Evolutionary conservation across 2,797 vertebrate genomes (phyloP).

Genomic region (Paedocypris micromegethes): DNA sequence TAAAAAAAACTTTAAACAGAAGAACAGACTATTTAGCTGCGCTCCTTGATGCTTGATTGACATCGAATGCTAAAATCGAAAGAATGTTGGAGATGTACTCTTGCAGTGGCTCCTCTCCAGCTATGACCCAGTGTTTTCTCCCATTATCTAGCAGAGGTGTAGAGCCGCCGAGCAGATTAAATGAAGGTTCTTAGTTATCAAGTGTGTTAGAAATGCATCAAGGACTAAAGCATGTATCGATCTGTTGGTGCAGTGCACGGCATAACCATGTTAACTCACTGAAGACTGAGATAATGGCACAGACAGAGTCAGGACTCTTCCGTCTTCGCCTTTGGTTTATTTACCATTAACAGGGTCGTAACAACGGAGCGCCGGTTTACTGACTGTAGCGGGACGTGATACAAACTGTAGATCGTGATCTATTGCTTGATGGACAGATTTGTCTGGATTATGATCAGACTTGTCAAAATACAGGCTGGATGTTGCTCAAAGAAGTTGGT

Average conservation of each 20-base stretch:
- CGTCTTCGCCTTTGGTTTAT: constrained; percentile 13
- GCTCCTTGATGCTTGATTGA: too few species aligned
- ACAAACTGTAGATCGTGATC: not conserved
- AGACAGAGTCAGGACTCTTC: not conserved
- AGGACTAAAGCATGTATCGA: constrained; percentile 25
- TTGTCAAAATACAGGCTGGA: not conserved
- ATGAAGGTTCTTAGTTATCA: constrained; percentile 26
- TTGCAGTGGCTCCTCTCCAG: not conserved
- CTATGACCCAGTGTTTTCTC: not conserved
- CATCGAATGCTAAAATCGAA: too few species aligned
- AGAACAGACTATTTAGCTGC: too few species aligned
- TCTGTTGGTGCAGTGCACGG: constrained; percentile 6
- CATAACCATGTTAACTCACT: constrained; percentile 33
- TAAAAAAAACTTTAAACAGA: too few species aligned
- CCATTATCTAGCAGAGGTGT: constrained; percentile 13
- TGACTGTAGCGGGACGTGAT: too few species aligned
- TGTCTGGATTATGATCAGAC: not conserved
- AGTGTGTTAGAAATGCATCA: constrained; percentile 35
- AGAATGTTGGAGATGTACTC: too few species aligned
- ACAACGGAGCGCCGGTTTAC: not conserved
- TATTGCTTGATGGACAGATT: not conserved
- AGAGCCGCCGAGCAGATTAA: constrained; percentile 32
- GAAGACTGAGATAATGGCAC: constrained; percentile 2
- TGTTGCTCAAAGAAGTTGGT: too few species aligned
- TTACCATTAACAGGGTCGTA: constrained; percentile 35